Evolutionary conservation across 1,140 invertebrate species (phyloP), one percentile per base, ranked within the genome.

Genomic region (Hormaphis cornu): DNA sequence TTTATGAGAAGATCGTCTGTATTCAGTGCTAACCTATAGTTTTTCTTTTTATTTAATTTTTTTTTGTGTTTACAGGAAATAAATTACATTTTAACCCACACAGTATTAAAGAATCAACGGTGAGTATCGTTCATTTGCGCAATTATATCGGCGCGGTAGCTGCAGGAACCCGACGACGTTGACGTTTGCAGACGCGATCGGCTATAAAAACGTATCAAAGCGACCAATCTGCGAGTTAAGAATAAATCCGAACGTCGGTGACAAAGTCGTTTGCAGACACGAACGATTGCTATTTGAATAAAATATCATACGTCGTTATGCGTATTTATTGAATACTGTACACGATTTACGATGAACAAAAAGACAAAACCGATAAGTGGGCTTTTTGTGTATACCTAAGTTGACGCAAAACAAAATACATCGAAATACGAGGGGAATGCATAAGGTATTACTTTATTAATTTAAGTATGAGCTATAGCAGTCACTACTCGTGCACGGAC

Each of bases 131-230:
- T 48, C 48, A 63, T 63, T 48, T 63, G 10, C 7, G 16, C 37
- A 56, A 33, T 22, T 28, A n/a, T n/a, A n/a, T n/a, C n/a, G n/a
- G n/a, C n/a, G n/a, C 44, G 26, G 8, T 3, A 26, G 10, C 28
- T 61, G n/a, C n/a, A n/a, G 26, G 28, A 44, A 44, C 33, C 28
- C 30, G 30, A 63, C 35, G 44, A 18, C 35, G 44, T 66, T 48
- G 61, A 66, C 44, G 44, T 66, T 66, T 22, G 40, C 42, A 66
- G 61, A 66, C n/a, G 5, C 50, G 28, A 18, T 33, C 50, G 44
- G 42, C 30, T 50, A 48, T n/a, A 66, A 48, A 28, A 66, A 50
- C 42, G 33, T 66, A 50, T 66, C 35, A 66, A 66, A n/a, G 18
- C 0, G 40, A 10, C 42, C 61, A 66, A 66, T 50, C 61, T 50